Evolutionary conservation across 2,888 invertebrate genomes (phyloP).

Genomic region (Polietes domitor): DNA sequence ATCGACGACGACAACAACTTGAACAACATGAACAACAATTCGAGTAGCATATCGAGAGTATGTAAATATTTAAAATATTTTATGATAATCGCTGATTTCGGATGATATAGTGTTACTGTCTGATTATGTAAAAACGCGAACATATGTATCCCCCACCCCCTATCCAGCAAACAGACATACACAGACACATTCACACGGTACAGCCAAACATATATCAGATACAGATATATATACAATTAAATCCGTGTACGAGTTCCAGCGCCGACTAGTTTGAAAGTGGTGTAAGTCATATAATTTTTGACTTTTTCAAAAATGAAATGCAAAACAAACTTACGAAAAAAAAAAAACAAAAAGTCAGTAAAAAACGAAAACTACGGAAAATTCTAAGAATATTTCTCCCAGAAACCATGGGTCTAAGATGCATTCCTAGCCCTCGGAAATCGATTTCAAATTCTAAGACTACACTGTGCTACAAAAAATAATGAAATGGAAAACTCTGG

Average conservation of each 20-base stretch:
- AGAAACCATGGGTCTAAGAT: no score
- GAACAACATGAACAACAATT: background rate
- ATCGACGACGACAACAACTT: background rate
- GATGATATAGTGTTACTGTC: constrained; percentile 60
- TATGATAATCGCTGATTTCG: constrained; percentile 55
- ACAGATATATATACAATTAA: background rate
- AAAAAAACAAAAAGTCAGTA: no score
- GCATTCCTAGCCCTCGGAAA: no score
- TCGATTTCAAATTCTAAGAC: no score
- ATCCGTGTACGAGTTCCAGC: background rate
- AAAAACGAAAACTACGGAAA: no score
- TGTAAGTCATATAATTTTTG: background rate
- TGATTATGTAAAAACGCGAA: constrained; percentile 31
- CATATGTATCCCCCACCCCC: background rate
- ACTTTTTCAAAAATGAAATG: no score
- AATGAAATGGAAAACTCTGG: no score
- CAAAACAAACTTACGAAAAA: no score
- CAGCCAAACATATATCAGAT: no score
- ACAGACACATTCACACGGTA: background rate
- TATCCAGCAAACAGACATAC: background rate
- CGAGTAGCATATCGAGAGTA: constrained; percentile 21
- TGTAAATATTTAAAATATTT: constrained; percentile 63
- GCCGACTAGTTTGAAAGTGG: background rate
- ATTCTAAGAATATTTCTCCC: no score
- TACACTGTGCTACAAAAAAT: no score